Percentiles rank a stretch among this genome's conserved stretches.
Conservation (phyloP, 2,888 invertebrate species). For the Oscheius onirici region DNA sequence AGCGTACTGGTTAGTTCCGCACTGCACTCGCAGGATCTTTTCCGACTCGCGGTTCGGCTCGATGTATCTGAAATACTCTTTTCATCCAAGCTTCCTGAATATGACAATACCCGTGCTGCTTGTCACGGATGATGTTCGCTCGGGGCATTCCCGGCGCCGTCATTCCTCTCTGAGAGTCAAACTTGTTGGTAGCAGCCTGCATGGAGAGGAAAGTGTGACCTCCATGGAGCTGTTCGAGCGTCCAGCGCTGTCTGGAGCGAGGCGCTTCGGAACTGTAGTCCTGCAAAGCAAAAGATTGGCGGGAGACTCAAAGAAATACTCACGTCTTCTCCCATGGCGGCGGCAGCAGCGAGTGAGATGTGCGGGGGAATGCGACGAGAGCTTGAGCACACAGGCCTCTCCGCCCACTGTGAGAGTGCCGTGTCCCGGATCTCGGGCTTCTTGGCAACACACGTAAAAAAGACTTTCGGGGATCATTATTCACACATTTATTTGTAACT, state of each 20-base stretch:
- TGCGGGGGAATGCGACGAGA: conserved; percentile 24
- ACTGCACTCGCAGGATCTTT: conserved; percentile 66
- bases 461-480: too few species aligned
- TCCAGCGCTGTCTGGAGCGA: conserved; percentile 62
- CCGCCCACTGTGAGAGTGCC: conserved; percentile 21
- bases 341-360: conserved; percentile 12
- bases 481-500: background rate
- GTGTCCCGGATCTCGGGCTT: too few species aligned
- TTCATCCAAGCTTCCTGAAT: background rate
- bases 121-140: conserved; percentile 70
- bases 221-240: conserved; percentile 68
- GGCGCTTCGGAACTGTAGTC: conserved; percentile 34
- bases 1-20: conserved; percentile 71
- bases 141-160: conserved; percentile 70
- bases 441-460: too few species aligned
- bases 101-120: conserved; percentile 60
- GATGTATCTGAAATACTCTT: conserved; percentile 58
- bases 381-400: conserved; percentile 28
- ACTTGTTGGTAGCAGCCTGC: conserved; percentile 70
- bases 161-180: conserved; percentile 70
- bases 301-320: background rate
- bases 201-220: conserved; percentile 68
- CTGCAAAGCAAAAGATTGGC: conserved; percentile 7
- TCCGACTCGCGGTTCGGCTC: conserved; percentile 69
- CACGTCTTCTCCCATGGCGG: conserved; percentile 37